These are phyloP conservation scores for Criorhina ranunculi DNA, from an alignment of 2,888 invertebrate genomes.

Conservation along the genomic window DNA sequence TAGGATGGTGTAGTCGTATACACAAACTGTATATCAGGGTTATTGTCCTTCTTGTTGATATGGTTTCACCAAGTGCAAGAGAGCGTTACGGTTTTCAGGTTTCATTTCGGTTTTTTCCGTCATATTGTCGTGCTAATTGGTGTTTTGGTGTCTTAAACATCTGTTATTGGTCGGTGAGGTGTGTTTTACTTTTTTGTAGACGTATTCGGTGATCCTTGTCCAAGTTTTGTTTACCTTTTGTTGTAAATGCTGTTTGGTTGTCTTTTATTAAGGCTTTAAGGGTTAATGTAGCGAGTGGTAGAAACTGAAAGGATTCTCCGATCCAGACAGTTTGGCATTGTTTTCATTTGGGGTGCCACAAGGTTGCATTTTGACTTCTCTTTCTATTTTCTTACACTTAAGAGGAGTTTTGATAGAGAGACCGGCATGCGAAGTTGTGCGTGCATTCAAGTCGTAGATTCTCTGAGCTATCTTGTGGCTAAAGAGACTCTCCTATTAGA, in stretches of 20 bases:
- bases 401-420: too few species aligned
- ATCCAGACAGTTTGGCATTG: too few species aligned
- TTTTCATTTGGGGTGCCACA: too few species aligned
- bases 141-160: conserved; percentile 60
- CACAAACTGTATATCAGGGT: conserved; percentile 40
- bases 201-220: conserved; percentile 18
- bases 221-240: conserved; percentile 4
- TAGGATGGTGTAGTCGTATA: neutral
- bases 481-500: too few species aligned
- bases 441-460: too few species aligned
- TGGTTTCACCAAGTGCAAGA: conserved; percentile 55
- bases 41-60: conserved; percentile 52
- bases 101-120: neutral
- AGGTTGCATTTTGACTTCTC: too few species aligned
- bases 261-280: neutral
- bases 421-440: too few species aligned
- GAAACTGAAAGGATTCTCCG: too few species aligned
- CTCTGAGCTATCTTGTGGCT: too few species aligned
- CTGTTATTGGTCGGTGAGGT: conserved; percentile 39
- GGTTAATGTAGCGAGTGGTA: too few species aligned
- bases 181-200: conserved; percentile 14
- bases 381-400: too few species aligned
- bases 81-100: conserved; percentile 43
- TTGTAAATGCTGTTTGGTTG: neutral
- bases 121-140: conserved; percentile 42